Evolutionary conservation across 2,797 vertebrate genomes (phyloP).

Genomic region (Scyliorhinus canicula): DNA sequence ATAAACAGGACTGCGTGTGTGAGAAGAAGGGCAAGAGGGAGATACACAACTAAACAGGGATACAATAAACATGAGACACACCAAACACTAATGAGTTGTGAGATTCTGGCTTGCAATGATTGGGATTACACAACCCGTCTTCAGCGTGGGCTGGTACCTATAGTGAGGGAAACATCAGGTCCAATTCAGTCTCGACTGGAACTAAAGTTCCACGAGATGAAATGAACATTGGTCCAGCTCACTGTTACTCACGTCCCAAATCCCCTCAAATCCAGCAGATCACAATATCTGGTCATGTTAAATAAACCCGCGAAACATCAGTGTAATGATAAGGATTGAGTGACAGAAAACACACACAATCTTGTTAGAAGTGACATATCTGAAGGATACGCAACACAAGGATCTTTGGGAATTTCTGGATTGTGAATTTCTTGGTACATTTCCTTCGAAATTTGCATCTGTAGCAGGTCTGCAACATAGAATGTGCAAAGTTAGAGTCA

Average conservation of each 20-base stretch:
- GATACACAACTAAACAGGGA: not conserved
- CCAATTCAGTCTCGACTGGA: not conserved
- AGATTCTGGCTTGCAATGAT: not conserved
- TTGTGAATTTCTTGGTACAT: slow-evolving; percentile 90
- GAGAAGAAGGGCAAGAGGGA: not conserved
- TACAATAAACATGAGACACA: not conserved
- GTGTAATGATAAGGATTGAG: not conserved
- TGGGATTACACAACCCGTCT: not conserved
- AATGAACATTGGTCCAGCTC: not conserved
- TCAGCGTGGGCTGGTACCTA: not conserved
- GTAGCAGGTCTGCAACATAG: slow-evolving; percentile 71
- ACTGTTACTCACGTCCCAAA: not conserved
- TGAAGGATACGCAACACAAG: slow-evolving; percentile 94
- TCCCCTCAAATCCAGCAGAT: not conserved
- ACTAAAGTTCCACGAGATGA: not conserved
- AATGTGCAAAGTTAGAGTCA: not conserved
- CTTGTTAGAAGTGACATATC: not conserved
- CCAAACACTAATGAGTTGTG: not conserved
- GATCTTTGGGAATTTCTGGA: slow-evolving; percentile 93
- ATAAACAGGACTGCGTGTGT: not conserved
- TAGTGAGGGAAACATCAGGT: not conserved
- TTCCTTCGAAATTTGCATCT: slow-evolving; percentile 81
- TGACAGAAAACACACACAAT: not conserved
- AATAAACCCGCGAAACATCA: not conserved
- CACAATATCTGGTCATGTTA: not conserved